Conservation (phyloP, 2,113 vertebrate species). For the Epinephelus moara region DNA sequence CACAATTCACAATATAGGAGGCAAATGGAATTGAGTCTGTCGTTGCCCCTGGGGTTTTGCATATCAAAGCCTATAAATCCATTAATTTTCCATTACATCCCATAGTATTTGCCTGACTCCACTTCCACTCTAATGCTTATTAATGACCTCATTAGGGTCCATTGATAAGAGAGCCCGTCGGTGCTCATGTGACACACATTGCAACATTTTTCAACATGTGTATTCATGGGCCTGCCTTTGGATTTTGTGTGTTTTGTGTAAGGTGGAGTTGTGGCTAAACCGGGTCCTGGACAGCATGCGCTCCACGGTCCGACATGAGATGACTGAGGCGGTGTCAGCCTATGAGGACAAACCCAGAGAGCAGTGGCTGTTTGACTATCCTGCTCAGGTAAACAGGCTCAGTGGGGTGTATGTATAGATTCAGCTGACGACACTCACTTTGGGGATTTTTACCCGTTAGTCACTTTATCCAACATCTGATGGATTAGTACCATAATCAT, state of each 20-base stretch:
- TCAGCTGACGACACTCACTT: conserved; percentile 6
- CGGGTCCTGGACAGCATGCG: conserved; percentile 90
- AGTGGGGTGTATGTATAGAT: not conserved
- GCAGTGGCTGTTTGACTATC: conserved; percentile 86
- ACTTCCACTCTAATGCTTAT: conserved; percentile 71
- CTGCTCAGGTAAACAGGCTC: conserved; percentile 75
- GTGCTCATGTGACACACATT: conserved; percentile 33
- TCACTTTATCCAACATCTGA: conserved; percentile 10
- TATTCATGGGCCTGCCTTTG: not conserved
- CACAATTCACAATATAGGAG: conserved; percentile 34
- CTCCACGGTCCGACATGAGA: conserved; percentile 88
- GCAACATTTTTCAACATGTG: conserved; percentile 16
- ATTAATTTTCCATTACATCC: conserved; percentile 72
- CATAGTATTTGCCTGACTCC: conserved; percentile 64
- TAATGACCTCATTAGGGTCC: conserved; percentile 74
- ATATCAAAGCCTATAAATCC: conserved; percentile 68
- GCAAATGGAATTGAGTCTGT: conserved; percentile 50
- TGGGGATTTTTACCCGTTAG: conserved; percentile 4
- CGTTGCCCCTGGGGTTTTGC: conserved; percentile 50
- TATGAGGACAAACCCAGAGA: conserved; percentile 95
- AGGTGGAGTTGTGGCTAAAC: conserved; percentile 95
- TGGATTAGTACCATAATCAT: conserved; percentile 13
- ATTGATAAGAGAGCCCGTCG: conserved; percentile 55
- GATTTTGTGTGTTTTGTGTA: not conserved
- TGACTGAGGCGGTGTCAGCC: conserved; percentile 87